Evolutionary conservation across 2,113 vertebrate genomes (phyloP).

Genomic region (Pseudorasbora parva): DNA sequence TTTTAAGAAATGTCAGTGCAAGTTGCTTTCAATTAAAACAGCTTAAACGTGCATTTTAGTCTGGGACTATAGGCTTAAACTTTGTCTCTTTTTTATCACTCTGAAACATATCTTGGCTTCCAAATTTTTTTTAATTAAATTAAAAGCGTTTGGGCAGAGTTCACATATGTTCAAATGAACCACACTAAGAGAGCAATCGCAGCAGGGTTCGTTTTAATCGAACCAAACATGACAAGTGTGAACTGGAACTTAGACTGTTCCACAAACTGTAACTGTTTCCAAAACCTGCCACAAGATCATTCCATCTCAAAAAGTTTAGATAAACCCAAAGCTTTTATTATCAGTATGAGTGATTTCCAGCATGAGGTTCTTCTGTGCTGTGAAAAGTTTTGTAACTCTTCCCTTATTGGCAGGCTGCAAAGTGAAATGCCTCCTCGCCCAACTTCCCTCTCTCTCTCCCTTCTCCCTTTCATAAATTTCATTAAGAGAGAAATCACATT

Average conservation of each 20-base stretch:
- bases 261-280: neutral
- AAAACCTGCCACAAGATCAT: neutral
- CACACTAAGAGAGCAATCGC: no score
- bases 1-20: no score
- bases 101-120: no score
- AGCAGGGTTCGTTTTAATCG: no score
- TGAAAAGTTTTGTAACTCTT: conserved; percentile 37
- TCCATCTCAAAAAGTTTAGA: neutral
- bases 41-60: no score
- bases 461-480: conserved; percentile 75
- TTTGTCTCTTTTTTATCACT: no score
- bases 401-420: conserved; percentile 26
- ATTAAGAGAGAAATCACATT: conserved; percentile 80
- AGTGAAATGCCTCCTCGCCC: conserved; percentile 38
- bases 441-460: conserved; percentile 39
- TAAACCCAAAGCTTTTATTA: neutral
- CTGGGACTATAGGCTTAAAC: no score
- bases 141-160: no score
- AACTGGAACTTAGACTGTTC: neutral
- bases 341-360: neutral
- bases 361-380: conserved; percentile 12
- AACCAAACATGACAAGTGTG: no score
- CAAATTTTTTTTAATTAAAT: no score
- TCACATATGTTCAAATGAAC: no score
- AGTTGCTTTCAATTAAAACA: no score